Evolutionary conservation across 2,113 vertebrate genomes (phyloP), one percentile per base, ranked within the genome.

Genomic region (Mormyrus lacerda): DNA sequence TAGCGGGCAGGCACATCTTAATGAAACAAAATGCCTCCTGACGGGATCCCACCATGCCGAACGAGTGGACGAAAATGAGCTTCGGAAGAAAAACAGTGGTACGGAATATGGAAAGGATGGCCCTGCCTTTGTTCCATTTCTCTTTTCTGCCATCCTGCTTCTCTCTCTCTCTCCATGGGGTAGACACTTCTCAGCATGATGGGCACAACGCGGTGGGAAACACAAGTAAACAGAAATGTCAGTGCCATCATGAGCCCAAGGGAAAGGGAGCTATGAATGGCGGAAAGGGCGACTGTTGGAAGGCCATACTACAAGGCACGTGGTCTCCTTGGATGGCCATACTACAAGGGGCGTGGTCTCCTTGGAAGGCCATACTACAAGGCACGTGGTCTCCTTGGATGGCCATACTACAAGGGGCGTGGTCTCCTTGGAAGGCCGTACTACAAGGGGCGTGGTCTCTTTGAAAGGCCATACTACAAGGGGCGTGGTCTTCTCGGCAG

Each of bases 21-120:
- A 85, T 89, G 88, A 89, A 89, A 55, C 58, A 39, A 88, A 85
- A 90, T 88, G 53, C 76, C 79, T 87, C 87, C 87, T 4, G 21
- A 42, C 4, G 47, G 90, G 51, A 85, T 69, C 69, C 9, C 24
- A n/a, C 21, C 31, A 9, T n/a, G 47, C 31, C 11, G 55, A 44
- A 85, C 42, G 45, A 55, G 47, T 35, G 9, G 13, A 85, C 45
- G 73, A 73, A 51, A 73, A 61, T 47, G 51, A 88, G 89, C 53
- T 84, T 73, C 4, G 35, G n/a, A 31, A 69, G 31, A 65, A 45
- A 90, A 53, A 90, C 21, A 21, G 35, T 31, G 21, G 35, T 15
- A 27, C 53, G 7, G 7, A 21, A 13, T 17, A n/a, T 10, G 13
- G 88, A 89, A 89, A 47, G 10, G 13, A 19, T 2, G 13, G 61